Evolutionary conservation across 2,113 vertebrate genomes (phyloP).

Genomic region (Pterocles burchelli): DNA sequence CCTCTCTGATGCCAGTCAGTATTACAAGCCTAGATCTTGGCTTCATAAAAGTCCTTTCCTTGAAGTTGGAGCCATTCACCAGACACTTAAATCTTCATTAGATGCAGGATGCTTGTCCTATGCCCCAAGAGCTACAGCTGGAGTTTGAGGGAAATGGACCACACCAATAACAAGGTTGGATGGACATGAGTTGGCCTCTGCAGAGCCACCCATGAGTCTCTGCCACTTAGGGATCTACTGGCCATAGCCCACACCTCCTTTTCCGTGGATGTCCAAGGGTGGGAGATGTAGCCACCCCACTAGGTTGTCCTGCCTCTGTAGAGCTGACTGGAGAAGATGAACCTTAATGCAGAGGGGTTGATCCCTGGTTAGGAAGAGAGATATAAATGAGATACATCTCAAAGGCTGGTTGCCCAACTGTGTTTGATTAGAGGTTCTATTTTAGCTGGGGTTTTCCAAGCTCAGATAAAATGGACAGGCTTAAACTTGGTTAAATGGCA

Average conservation of each 20-base stretch:
- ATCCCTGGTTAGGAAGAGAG: neutral
- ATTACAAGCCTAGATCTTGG: neutral
- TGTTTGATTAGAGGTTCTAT: neutral
- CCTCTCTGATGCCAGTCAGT: neutral
- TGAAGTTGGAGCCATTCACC: neutral
- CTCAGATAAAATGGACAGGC: neutral
- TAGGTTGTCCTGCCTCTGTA: neutral
- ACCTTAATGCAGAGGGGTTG: neutral
- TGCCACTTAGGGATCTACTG: neutral
- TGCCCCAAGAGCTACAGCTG: fast-evolving
- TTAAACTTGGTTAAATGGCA: neutral
- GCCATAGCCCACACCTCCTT: neutral
- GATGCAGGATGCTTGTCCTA: neutral
- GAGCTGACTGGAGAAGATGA: neutral
- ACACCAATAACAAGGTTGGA: neutral
- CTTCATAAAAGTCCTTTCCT: neutral
- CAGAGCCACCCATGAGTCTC: neutral
- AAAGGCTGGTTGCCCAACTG: neutral
- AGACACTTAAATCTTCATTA: neutral
- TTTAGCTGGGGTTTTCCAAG: neutral
- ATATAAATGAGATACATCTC: neutral
- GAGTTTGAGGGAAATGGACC: neutral
- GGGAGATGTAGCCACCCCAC: neutral
- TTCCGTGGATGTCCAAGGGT: neutral
- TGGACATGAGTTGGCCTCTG: neutral